Conservation (phyloP, 2,797 vertebrate species). For the Malacoraja senta region DNA sequence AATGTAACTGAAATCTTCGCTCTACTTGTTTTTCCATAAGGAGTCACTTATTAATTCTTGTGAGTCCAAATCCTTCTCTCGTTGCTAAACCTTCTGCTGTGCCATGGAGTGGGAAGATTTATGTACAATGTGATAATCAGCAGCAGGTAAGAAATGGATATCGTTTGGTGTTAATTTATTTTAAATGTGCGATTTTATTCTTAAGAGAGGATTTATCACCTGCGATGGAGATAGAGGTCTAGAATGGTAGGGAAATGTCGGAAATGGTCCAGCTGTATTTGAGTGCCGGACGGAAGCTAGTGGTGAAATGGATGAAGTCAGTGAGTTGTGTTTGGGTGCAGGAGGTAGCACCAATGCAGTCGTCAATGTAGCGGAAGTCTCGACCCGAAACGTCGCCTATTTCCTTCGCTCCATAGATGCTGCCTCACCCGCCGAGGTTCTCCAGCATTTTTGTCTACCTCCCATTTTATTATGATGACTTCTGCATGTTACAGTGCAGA, state of each 20-base stretch:
- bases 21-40: slow-evolving; percentile 52
- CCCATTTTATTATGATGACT: neutral
- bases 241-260: too few relatives aligned
- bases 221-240: too few relatives aligned
- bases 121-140: slow-evolving; percentile 70
- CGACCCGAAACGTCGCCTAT: too few relatives aligned
- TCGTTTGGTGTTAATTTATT: neutral
- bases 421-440: too few relatives aligned
- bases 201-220: neutral
- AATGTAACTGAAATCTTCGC: too few relatives aligned
- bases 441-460: neutral
- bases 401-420: too few relatives aligned
- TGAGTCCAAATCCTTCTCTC: slow-evolving; percentile 85
- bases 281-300: too few relatives aligned
- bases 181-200: neutral
- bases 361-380: too few relatives aligned
- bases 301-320: too few relatives aligned
- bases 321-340: too few relatives aligned
- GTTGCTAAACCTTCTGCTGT: slow-evolving; percentile 67
- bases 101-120: slow-evolving; percentile 88
- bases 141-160: slow-evolving; percentile 68
- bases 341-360: too few relatives aligned
- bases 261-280: too few relatives aligned
- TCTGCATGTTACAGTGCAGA: neutral
- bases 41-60: slow-evolving; percentile 74